These are phyloP conservation scores for Ceraclea dissimilis DNA, from an alignment of 2,888 invertebrate species.

Conservation along the genomic window DNA sequence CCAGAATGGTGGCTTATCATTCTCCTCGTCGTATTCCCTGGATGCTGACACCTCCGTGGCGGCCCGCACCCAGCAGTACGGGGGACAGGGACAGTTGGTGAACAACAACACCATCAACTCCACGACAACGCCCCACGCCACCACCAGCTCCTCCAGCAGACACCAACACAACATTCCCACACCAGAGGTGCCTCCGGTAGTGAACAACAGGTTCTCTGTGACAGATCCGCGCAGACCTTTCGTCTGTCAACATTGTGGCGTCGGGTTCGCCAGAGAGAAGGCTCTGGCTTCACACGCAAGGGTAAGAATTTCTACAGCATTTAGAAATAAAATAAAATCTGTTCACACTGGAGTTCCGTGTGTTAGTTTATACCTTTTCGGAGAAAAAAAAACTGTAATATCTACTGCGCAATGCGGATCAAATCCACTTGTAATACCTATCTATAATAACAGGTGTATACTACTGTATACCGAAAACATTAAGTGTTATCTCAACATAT, in stretches of 20 bases:
- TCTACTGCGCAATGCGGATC: too few relatives aligned
- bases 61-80: conserved; percentile 48
- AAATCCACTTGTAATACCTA: neutral
- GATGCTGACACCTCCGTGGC: conserved; percentile 43
- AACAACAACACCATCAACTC: conserved; percentile 27
- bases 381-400: too few relatives aligned
- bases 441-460: too few relatives aligned
- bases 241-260: conserved; percentile 68
- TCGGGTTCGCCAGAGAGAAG: conserved; percentile 75
- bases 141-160: conserved; percentile 20
- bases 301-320: conserved; percentile 39
- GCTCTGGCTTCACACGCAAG: conserved; percentile 69
- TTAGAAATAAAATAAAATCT: too few relatives aligned
- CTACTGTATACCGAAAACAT: too few relatives aligned
- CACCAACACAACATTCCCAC: conserved; percentile 30
- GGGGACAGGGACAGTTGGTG: conserved; percentile 33
- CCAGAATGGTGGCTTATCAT: conserved; percentile 36
- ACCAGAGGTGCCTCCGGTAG: conserved; percentile 15
- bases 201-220: conserved; percentile 42
- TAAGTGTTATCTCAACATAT: too few relatives aligned
- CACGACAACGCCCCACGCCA: conserved; percentile 27
- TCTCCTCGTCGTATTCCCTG: conserved; percentile 29
- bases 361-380: too few relatives aligned
- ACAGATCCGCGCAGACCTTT: conserved; percentile 70
- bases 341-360: too few relatives aligned